A percentile compares a stretch with the other conserved stretches of the same genome.
Conservation (phyloP, 2,888 invertebrate species). For the Cryptocephalus primarius region DNA sequence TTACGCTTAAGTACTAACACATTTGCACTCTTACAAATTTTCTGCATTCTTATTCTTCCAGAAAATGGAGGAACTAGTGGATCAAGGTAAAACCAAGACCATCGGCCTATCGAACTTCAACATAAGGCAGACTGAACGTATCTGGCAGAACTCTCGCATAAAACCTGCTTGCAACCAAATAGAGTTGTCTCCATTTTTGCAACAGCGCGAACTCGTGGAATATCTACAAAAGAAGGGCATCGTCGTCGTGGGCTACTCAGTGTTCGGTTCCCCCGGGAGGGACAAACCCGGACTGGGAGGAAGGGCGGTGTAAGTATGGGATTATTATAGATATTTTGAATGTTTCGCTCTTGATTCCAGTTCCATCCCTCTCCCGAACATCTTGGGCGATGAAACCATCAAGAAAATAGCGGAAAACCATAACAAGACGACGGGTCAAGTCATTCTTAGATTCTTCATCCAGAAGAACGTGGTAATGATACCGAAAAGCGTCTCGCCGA, state of each 20-base stretch:
- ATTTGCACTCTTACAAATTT: too few species aligned
- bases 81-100: conserved; percentile 22
- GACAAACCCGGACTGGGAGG: too few species aligned
- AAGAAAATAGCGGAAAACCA: conserved; percentile 1
- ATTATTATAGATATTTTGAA: too few species aligned
- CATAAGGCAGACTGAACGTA: conserved; percentile 56
- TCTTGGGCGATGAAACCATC: neutral
- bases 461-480: conserved; percentile 1
- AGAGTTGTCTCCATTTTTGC: conserved; percentile 43
- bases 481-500: neutral
- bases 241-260: conserved; percentile 1
- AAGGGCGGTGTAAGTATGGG: too few species aligned
- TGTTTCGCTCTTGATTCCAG: too few species aligned
- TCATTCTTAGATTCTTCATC: neutral
- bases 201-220: conserved; percentile 33
- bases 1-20: too few species aligned
- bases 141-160: conserved; percentile 37
- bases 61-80: conserved; percentile 51
- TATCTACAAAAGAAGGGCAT: conserved; percentile 1
- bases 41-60: neutral
- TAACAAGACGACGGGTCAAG: neutral
- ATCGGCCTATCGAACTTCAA: conserved; percentile 34
- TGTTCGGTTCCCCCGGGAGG: conserved; percentile 1
- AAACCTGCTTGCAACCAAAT: conserved; percentile 52
- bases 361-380: neutral